These are phyloP conservation scores for Gymnobelideus leadbeateri DNA, from an alignment of 2,113 vertebrate species.

Conservation along the genomic window DNA sequence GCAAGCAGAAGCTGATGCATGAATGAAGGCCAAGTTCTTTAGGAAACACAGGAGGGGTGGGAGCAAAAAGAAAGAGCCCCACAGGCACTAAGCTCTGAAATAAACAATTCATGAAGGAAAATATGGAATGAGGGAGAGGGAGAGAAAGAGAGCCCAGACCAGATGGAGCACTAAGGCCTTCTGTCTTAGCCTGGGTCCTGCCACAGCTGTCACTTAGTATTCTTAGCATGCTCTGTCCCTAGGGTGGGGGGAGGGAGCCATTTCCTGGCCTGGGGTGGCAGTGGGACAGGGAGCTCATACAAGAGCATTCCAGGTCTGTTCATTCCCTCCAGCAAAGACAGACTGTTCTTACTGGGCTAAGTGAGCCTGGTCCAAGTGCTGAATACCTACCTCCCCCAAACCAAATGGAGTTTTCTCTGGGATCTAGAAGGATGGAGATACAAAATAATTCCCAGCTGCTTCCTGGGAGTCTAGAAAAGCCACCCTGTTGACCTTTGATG, in stretches of 20 bases:
- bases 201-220: constrained; percentile 79
- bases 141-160: constrained; percentile 76
- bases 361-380: background rate
- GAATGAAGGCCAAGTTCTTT: background rate
- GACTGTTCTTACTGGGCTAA: background rate
- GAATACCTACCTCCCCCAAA: background rate
- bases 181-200: constrained; percentile 62
- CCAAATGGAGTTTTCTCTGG: background rate
- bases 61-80: constrained; percentile 5
- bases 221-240: constrained; percentile 45
- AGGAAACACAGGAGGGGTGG: background rate
- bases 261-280: constrained; percentile 6
- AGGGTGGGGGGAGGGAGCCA: background rate
- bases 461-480: background rate
- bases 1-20: background rate
- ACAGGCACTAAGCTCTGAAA: background rate
- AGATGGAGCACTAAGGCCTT: constrained; percentile 76
- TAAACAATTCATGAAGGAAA: constrained; percentile 10
- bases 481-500: background rate
- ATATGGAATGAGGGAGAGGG: constrained; percentile 52
- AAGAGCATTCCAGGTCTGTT: constrained; percentile 8
- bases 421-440: background rate
- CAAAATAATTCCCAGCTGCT: background rate
- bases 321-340: constrained; percentile 8
- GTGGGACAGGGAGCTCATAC: constrained; percentile 7